Base-by-base conservation (phyloP, 2,888 invertebrate species). In the Chloroclystis v-ata region DNA sequence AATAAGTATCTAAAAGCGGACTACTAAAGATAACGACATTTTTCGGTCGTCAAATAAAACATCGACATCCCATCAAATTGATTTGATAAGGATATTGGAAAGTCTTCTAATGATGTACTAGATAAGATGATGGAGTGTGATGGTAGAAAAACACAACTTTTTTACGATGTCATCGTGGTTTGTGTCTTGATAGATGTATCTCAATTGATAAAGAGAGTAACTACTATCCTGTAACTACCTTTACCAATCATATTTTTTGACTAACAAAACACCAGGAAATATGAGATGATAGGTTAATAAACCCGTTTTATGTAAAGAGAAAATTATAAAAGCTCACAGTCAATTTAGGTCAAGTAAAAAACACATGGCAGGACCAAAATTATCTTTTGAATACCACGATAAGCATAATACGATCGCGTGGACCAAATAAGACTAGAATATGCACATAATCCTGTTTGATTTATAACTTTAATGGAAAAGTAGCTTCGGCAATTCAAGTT, bases 261-360 rank as follows among this genome's bases (percentile, higher is more conserved):
- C n/a, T n/a, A n/a, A n/a, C n/a, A n/a, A n/a, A n/a, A n/a, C n/a
- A n/a, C n/a, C n/a, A n/a, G n/a, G n/a, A n/a, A n/a, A n/a, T n/a
- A n/a, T n/a, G n/a, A n/a, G n/a, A n/a, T n/a, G n/a, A n/a, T n/a
- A n/a, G n/a, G n/a, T n/a, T n/a, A n/a, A n/a, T n/a, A n/a, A n/a
- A n/a, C n/a, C n/a, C n/a, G 67, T 70, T 71, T 69, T 61, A 63
- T 62, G 20, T 62, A 60, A 54, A 59, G 58, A 57, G 56, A 52
- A 26, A 4, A 4, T 6, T n/a, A 33, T 33, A 13, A 33, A n/a
- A 33, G 16, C 16, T 14, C 6, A 14, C n/a, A 4, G n/a, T n/a
- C 32, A 14, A 33, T 33, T 13, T 33, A 33, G 32, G 32, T 14
- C 32, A 32, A 13, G 13, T 4, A n/a, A 14, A 14, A 32, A 59